phyloP scores from a whole-genome alignment of 2,888 invertebrate species.

The Pharmacophagus antenor region DNA sequence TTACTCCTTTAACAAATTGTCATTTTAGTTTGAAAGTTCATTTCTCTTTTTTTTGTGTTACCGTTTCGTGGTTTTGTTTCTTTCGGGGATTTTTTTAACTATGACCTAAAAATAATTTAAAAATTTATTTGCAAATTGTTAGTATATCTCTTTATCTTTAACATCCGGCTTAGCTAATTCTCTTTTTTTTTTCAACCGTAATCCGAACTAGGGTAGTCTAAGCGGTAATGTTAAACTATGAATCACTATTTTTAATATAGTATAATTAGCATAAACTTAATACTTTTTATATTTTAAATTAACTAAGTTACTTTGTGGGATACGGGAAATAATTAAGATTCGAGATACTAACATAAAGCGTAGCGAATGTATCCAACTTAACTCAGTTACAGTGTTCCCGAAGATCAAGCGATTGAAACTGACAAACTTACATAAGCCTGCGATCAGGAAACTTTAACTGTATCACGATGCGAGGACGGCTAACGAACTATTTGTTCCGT shows the following conservation, averaged over 20 bases:
- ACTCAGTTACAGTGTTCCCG: conserved; percentile 14
- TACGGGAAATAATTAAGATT: background rate
- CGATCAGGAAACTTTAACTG: conserved; percentile 10
- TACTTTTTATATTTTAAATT: background rate
- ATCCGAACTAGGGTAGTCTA: too few relatives aligned
- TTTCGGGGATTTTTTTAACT: too few relatives aligned
- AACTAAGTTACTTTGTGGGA: background rate
- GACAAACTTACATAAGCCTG: conserved; percentile 15
- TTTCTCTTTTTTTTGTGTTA: too few relatives aligned
- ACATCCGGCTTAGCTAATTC: too few relatives aligned
- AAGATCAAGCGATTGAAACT: conserved; percentile 25
- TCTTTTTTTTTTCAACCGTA: too few relatives aligned
- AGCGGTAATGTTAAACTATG: background rate
- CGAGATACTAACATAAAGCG: conserved; percentile 1
- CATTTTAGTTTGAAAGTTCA: too few relatives aligned
- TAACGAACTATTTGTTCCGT: background rate
- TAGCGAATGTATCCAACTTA: conserved; percentile 18
- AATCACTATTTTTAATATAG: too few relatives aligned
- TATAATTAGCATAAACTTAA: background rate
- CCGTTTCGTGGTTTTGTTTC: too few relatives aligned
- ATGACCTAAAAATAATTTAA: too few relatives aligned
- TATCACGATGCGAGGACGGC: background rate
- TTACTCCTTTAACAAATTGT: too few relatives aligned
- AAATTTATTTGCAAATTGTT: too few relatives aligned
- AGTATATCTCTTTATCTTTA: too few relatives aligned